These are phyloP conservation scores for Cyclophora punctaria DNA, from an alignment of 2,888 invertebrate genomes.

Conservation along the genomic window DNA sequence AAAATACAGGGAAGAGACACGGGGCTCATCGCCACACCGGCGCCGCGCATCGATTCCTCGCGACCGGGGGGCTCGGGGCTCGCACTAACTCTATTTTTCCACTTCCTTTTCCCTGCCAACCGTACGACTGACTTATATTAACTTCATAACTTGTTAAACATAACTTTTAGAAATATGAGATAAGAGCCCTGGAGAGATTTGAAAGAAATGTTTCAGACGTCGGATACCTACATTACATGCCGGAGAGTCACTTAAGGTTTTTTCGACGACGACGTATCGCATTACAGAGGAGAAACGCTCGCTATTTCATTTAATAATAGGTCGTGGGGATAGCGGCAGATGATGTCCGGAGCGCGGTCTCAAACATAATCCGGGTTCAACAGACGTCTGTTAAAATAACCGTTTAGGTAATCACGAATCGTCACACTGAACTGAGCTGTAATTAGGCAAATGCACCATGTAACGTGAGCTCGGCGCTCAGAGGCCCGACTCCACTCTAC, in stretches of 20 bases:
- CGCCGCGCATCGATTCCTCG: slow-evolving; percentile 49
- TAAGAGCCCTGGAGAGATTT: slow-evolving; percentile 49
- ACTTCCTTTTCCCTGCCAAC: slow-evolving; percentile 50
- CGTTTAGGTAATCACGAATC: slow-evolving; percentile 60
- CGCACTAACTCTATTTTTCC: slow-evolving; percentile 55
- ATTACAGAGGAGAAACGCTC: slow-evolving; percentile 32
- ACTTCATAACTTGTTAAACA: slow-evolving; percentile 66
- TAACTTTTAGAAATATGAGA: slow-evolving; percentile 61
- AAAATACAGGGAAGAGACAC: slow-evolving; percentile 17
- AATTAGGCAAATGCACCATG: slow-evolving; percentile 71
- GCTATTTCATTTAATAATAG: slow-evolving; percentile 44
- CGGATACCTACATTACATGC: slow-evolving; percentile 34
- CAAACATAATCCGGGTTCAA: slow-evolving; percentile 41
- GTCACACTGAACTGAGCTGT: slow-evolving; percentile 63
- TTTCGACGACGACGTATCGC: slow-evolving; percentile 33
- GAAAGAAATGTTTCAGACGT: slow-evolving; percentile 41
- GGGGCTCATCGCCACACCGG: slow-evolving; percentile 36
- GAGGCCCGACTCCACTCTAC: slow-evolving; percentile 23
- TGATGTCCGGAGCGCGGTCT: slow-evolving; percentile 34
- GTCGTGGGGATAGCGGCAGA: slow-evolving; percentile 29
- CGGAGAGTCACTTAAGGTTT: slow-evolving; percentile 34
- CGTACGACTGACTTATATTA: slow-evolving; percentile 59
- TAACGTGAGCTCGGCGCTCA: slow-evolving; percentile 43
- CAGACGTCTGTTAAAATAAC: slow-evolving; percentile 48
- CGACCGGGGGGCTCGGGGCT: slow-evolving; percentile 17